Evolutionary conservation across 2,888 invertebrate genomes (phyloP).

Genomic region (Cabera pusaria): DNA sequence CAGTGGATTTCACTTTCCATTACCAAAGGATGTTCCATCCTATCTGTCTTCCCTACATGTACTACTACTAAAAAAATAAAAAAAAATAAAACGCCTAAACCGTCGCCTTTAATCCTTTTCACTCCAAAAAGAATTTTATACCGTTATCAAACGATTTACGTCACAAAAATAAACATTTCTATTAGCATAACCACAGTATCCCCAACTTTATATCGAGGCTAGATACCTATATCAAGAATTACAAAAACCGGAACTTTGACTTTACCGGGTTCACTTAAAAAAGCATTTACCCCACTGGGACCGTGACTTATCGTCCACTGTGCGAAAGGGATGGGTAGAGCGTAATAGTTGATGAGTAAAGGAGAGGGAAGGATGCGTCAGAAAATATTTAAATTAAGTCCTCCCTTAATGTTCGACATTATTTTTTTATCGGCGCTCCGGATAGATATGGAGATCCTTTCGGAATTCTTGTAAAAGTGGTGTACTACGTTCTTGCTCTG

Average conservation of each 20-base stretch:
- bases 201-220: conserved; percentile 29
- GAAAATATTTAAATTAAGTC: conserved; percentile 80
- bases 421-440: conserved; percentile 77
- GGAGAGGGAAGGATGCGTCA: conserved; percentile 46
- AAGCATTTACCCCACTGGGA: conserved; percentile 63
- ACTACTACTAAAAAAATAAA: too few species aligned
- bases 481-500: conserved; percentile 7
- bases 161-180: conserved; percentile 8
- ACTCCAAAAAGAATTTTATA: too few species aligned
- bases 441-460: conserved; percentile 67
- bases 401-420: conserved; percentile 76
- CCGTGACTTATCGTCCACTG: conserved; percentile 64
- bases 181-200: conserved; percentile 53
- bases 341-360: conserved; percentile 24
- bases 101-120: too few species aligned
- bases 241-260: conserved; percentile 40
- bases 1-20: too few species aligned
- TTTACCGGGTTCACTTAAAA: conserved; percentile 70
- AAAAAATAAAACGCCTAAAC: too few species aligned
- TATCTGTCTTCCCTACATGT: too few species aligned
- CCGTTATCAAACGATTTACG: too few species aligned
- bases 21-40: too few species aligned
- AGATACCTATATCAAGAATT: conserved; percentile 35
- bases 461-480: conserved; percentile 39
- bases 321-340: conserved; percentile 43